Percentiles rank a stretch among this genome's conserved stretches.
Evolutionary conservation across 2,113 vertebrate species (phyloP).

Genomic region (Gallinago jamesoni): DNA sequence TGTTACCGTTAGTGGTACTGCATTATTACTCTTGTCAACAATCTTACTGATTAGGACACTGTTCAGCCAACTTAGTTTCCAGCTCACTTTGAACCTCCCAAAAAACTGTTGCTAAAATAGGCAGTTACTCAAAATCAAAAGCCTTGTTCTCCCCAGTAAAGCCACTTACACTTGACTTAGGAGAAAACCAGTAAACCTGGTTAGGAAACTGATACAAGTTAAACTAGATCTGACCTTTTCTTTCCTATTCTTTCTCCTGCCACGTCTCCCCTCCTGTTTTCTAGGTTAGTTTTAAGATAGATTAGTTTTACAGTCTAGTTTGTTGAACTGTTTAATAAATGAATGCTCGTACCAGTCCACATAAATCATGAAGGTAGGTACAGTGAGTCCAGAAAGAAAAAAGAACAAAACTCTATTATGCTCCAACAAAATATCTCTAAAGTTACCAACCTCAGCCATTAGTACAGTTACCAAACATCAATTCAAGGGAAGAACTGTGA

Average conservation of each 20-base stretch:
- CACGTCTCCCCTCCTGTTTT: neutral
- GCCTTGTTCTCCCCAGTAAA: neutral
- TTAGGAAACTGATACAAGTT: neutral
- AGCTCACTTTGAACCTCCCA: neutral
- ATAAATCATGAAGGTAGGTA: neutral
- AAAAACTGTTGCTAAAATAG: neutral
- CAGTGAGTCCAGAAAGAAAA: neutral
- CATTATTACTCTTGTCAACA: neutral
- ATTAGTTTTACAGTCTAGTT: neutral
- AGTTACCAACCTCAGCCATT: neutral
- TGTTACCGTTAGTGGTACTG: neutral
- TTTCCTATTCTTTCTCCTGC: neutral
- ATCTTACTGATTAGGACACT: neutral
- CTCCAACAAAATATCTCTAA: neutral
- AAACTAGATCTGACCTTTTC: neutral
- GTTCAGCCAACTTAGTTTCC: neutral
- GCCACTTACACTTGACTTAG: neutral
- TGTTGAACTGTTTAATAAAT: neutral
- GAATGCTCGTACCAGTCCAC: neutral
- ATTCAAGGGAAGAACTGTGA: neutral
- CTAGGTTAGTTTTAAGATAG: neutral
- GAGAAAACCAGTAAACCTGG: neutral
- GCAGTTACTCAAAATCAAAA: neutral
- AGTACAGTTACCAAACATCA: neutral
- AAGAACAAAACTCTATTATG: neutral